Conservation (phyloP, 2,797 vertebrate species). For the Pseudochromis fuscus region DNA sequence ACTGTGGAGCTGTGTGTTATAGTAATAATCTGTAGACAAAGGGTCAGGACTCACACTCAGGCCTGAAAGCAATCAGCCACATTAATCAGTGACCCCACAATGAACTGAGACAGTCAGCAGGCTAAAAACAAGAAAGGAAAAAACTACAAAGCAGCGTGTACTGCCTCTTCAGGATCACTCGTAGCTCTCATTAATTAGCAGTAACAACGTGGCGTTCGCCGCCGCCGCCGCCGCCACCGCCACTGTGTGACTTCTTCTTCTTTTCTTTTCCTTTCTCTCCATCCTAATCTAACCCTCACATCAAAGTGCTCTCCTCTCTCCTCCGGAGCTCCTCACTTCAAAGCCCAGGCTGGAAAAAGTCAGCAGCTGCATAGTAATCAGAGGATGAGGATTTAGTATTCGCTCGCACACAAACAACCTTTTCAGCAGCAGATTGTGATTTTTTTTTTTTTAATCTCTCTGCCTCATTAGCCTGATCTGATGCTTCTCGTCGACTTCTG, state of each 20-base stretch:
- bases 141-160: slow-evolving; percentile 40
- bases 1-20: slow-evolving; percentile 5
- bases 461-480: slow-evolving; percentile 34
- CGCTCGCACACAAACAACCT: slow-evolving; percentile 44
- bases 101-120: slow-evolving; percentile 36
- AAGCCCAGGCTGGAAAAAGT: slow-evolving; percentile 62
- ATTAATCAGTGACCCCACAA: slow-evolving; percentile 54
- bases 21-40: slow-evolving; percentile 25
- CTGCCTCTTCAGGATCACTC: slow-evolving; percentile 3
- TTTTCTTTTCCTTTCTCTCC: not conserved
- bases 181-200: slow-evolving; percentile 51
- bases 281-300: slow-evolving; percentile 51
- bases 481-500: slow-evolving; percentile 27
- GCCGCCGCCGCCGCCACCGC: not conserved
- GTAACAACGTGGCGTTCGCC: slow-evolving; percentile 25
- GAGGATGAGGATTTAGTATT: slow-evolving; percentile 60
- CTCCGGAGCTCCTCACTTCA: slow-evolving; percentile 62
- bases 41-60: slow-evolving; percentile 17
- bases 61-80: slow-evolving; percentile 45
- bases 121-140: slow-evolving; percentile 15
- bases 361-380: slow-evolving; percentile 68
- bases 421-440: slow-evolving; percentile 4
- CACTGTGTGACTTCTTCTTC: not conserved
- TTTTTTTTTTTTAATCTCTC: not conserved
- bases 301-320: slow-evolving; percentile 63